phyloP scores from a whole-genome alignment of 2,888 invertebrate species.

The Plagodis dolabraria region DNA sequence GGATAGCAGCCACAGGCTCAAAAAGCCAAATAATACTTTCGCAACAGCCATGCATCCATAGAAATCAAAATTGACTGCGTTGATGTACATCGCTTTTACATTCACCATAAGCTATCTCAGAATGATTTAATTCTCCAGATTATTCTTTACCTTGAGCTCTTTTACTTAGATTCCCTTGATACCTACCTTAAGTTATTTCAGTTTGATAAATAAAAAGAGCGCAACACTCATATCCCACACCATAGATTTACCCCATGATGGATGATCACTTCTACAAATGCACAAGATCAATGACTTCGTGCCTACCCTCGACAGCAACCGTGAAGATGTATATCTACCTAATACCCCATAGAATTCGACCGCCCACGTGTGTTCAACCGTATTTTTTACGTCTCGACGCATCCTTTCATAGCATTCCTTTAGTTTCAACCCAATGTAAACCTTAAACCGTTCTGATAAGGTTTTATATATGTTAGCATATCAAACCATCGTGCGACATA shows the following conservation, averaged over 20 bases:
- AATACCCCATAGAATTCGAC: constrained; percentile 57
- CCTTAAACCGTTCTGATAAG: constrained; percentile 50
- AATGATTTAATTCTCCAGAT: too few species aligned
- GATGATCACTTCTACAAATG: constrained; percentile 21
- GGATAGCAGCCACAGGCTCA: too few species aligned
- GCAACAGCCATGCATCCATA: too few species aligned
- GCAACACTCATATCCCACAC: constrained; percentile 5
- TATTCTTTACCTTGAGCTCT: too few species aligned
- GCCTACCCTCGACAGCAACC: constrained; percentile 41
- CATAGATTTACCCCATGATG: constrained; percentile 22
- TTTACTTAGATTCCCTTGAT: too few species aligned
- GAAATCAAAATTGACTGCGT: too few species aligned
- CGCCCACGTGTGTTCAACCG: constrained; percentile 73
- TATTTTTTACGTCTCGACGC: constrained; percentile 72
- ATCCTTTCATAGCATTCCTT: constrained; percentile 75
- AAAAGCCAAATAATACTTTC: too few species aligned
- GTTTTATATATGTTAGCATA: constrained; percentile 35
- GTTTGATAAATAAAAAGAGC: neutral
- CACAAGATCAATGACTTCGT: constrained; percentile 36
- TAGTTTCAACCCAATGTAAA: constrained; percentile 54
- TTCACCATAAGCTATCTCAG: too few species aligned
- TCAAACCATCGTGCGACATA: neutral
- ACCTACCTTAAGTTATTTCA: too few species aligned
- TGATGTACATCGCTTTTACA: too few species aligned
- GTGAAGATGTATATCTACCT: constrained; percentile 56